Evolutionary conservation across 2,888 invertebrate species (phyloP), one percentile per base, ranked within the genome.

Genomic region (Cyclophora albipunctata): DNA sequence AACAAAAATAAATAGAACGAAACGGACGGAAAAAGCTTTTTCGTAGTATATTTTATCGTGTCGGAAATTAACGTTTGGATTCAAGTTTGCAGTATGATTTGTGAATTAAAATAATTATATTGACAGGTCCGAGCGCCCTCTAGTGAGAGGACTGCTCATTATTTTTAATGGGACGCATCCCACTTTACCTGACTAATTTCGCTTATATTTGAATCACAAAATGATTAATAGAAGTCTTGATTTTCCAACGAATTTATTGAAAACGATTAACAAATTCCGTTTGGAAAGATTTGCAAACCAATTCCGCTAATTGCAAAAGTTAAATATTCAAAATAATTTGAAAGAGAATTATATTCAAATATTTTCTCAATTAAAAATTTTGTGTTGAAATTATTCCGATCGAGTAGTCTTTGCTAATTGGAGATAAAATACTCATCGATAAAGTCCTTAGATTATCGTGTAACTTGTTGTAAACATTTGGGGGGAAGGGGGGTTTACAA

Each of bases 231-330:
- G 48, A 58, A 53, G 61, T 61, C 66, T 62, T 60, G 61, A 66
- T 57, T 66, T 53, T 57, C 61, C 62, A 58, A 50, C 47, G 53
- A 45, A 63, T 60, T 63, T 59, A 57, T 50, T 52, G 53, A 54
- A 48, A 61, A 55, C 60, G 60, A 62, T 71, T 67, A 62, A 60
- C 64, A 63, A 59, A 69, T 69, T 66, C 59, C 57, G 60, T 67
- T 69, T 64, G 55, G 54, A 54, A 48, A 51, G 59, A 59, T 57
- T 55, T 20, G 20, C 50, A 55, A 55, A 55, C 49, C 51, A 59
- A 59, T 59, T 54, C 53, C 48, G 55, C 64, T 70, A 72, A 72
- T 68, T 71, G 69, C 59, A 50, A 60, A 70, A 73, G 69, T 70
- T 68, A 61, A 59, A 43, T 48, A 52, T 53, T 52, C 50, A 55